Base-by-base conservation (phyloP, 2,113 vertebrate species). In the Vombatus ursinus region DNA sequence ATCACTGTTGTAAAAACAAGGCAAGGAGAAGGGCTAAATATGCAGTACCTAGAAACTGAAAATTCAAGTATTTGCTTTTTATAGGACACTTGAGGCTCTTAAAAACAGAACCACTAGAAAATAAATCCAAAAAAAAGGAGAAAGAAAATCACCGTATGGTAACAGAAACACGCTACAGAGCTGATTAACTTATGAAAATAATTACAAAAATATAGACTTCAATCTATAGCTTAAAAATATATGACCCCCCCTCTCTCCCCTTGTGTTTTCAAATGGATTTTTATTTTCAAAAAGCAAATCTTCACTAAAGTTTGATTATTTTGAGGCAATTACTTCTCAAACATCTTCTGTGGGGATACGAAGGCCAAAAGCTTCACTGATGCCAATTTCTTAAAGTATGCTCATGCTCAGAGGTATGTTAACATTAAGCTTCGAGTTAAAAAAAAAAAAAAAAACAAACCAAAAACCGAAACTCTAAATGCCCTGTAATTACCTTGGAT, bases 1-100 rank as follows among this genome's bases (percentile, higher is more conserved):
- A 99, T 99, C 98, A 99, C 96, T 49, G 97, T 97, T 98, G 98
- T 98, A 99, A 99, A 99, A 99, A 99, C 98, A 99, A 99, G 99
- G 98, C 96, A 98, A 98, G 98, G 97, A 99, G 98, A 98, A 99
- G 98, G 98, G 97, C 68, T 98, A 99, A 99, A 98, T 98, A 98
- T 98, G 98, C 98, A 98, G 98, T 98, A 97, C 98, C 97, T 96
- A 98, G 97, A 97, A 98, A 98, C 98, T 98, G 98, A 98, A 98
- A 98, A 98, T 99, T 98, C 98, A 97, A 99, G 98, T 98, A 99
- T 99, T 99, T 98, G 97, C 96, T 98, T 98, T 99, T 99, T 99
- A 99, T 98, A 98, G 98, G 99, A 98, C 99, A 99, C 98, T 96
- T 95, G 99, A 99, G 99, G 97, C 98, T 99, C 98, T 98, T 99